Evolutionary conservation across 2,113 vertebrate genomes (phyloP).

Genomic region (Tetrao urogallus): DNA sequence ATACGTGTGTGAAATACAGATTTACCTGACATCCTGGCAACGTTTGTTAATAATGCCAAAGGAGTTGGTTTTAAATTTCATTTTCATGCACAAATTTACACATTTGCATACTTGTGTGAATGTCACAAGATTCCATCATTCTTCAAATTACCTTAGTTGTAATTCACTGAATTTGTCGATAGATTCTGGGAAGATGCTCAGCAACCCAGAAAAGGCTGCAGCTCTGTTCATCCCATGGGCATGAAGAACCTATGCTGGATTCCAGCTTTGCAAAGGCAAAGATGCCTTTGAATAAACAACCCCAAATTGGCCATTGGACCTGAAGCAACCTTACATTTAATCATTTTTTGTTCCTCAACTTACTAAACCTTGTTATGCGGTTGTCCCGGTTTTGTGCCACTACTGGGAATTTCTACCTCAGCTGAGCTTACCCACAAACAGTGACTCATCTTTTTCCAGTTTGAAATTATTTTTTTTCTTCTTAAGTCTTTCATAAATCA

Average conservation of each 20-base stretch:
- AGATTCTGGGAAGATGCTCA: background rate
- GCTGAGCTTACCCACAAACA: background rate
- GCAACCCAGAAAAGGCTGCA: background rate
- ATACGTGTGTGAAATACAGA: accelerated
- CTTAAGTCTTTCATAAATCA: background rate
- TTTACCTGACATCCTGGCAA: conserved; percentile 4
- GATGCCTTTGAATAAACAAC: background rate
- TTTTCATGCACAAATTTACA: background rate
- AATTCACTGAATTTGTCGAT: background rate
- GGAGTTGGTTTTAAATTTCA: background rate
- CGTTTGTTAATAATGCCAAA: background rate
- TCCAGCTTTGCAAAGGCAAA: background rate
- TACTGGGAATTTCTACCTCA: background rate
- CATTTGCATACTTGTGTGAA: background rate
- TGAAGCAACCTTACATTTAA: background rate
- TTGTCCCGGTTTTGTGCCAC: background rate
- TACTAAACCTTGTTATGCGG: background rate
- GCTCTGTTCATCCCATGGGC: background rate
- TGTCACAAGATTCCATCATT: background rate
- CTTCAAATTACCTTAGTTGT: background rate
- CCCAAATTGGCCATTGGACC: background rate
- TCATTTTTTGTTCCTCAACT: background rate
- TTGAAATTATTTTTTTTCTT: background rate
- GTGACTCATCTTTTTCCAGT: background rate
- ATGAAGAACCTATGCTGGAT: background rate